Conservation (phyloP, 2,113 vertebrate genomes). For the Numida meleagris region DNA sequence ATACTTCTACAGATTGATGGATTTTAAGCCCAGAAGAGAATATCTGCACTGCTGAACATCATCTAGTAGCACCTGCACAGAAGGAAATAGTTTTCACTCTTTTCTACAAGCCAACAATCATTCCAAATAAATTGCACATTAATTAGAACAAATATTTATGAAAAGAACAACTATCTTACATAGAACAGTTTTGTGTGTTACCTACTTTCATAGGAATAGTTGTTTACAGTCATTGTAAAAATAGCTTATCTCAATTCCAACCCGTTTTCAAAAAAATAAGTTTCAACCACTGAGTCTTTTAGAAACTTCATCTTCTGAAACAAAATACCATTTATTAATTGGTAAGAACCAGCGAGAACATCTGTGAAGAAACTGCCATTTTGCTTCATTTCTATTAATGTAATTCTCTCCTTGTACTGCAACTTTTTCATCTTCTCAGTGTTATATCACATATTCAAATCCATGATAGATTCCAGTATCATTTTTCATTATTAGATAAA, state of each 20-base stretch:
- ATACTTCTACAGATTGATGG: background rate
- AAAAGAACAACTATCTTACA: background rate
- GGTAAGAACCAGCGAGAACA: background rate
- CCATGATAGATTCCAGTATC: background rate
- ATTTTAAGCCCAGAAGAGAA: background rate
- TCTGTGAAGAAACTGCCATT: background rate
- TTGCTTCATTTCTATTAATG: background rate
- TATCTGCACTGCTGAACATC: background rate
- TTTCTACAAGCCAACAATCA: background rate
- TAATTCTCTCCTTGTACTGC: background rate
- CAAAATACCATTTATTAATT: background rate
- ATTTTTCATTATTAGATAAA: background rate
- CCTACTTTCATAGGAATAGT: background rate
- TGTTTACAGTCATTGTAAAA: background rate
- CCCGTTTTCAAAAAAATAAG: background rate
- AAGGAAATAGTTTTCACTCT: background rate
- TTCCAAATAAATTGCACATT: background rate
- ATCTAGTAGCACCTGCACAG: background rate
- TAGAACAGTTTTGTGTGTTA: background rate
- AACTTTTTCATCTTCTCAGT: background rate
- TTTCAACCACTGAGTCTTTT: background rate
- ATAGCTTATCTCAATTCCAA: background rate
- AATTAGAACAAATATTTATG: background rate
- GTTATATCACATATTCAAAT: background rate
- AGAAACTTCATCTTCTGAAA: background rate